These are phyloP conservation scores for Ceratina japonica DNA, from an alignment of 1,140 invertebrate species.

Conservation along the genomic window DNA sequence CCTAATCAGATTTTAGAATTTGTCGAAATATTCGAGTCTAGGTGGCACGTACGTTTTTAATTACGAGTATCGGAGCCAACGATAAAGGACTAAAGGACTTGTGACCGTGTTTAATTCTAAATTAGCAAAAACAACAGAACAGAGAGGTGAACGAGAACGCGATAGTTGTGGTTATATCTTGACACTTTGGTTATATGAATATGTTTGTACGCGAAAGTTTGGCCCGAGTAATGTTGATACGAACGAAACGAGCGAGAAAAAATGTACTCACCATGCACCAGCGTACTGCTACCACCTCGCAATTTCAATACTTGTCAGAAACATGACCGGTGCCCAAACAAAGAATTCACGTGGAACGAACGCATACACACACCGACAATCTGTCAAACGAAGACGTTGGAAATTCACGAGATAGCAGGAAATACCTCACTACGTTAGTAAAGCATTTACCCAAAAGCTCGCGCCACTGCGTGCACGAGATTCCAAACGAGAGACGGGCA, in stretches of 20 bases:
- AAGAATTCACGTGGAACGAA: constrained; percentile 69
- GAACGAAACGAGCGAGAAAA: neutral
- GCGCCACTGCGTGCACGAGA: neutral
- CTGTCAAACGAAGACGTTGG: constrained; percentile 68
- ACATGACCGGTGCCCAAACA: constrained; percentile 66
- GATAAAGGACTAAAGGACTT: neutral
- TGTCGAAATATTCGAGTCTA: neutral
- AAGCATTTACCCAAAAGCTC: constrained; percentile 33
- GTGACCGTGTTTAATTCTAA: neutral
- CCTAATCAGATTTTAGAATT: neutral
- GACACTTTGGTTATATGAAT: constrained; percentile 37
- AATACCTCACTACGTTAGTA: constrained; percentile 60
- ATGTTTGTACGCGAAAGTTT: neutral
- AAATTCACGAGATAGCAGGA: constrained; percentile 66
- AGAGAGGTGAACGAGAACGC: constrained; percentile 17
- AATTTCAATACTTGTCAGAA: constrained; percentile 53
- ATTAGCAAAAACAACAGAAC: constrained; percentile 16
- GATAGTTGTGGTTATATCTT: constrained; percentile 48
- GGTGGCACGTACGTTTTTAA: neutral
- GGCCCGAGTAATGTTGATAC: neutral
- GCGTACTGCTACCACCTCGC: constrained; percentile 48
- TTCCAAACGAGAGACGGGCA: neutral
- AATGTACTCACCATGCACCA: constrained; percentile 58
- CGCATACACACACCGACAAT: constrained; percentile 65
- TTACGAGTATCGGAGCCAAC: neutral